These are phyloP conservation scores for Platynereis dumerilii DNA, from an alignment of 2,888 invertebrate species.

Conservation along the genomic window DNA sequence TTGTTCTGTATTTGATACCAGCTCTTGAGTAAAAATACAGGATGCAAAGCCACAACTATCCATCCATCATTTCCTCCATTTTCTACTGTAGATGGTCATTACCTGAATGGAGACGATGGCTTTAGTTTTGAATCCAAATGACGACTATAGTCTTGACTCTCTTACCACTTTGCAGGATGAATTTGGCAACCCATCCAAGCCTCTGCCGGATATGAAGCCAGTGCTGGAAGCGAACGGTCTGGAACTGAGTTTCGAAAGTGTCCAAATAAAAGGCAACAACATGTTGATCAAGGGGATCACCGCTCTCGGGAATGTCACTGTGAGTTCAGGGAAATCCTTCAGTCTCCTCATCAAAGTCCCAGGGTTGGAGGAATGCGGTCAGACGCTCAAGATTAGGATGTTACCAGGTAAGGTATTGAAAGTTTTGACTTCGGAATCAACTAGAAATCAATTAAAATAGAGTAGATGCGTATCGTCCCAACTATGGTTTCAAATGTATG, in stretches of 20 bases:
- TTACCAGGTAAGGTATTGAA: slow-evolving; percentile 49
- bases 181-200: slow-evolving; percentile 56
- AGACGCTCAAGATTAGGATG: slow-evolving; percentile 57
- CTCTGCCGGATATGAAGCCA: slow-evolving; percentile 48
- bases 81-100: too few species aligned
- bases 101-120: too few species aligned
- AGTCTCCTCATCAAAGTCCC: slow-evolving; percentile 50
- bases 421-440: too few species aligned
- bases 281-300: slow-evolving; percentile 54
- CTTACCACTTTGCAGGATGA: slow-evolving; percentile 43
- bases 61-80: too few species aligned
- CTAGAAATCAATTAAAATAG: too few species aligned
- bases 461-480: too few species aligned
- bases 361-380: slow-evolving; percentile 49
- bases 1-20: too few species aligned
- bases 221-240: slow-evolving; percentile 57
- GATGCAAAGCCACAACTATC: too few species aligned
- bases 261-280: slow-evolving; percentile 47
- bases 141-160: too few species aligned
- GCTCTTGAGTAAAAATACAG: too few species aligned
- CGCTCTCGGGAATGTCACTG: slow-evolving; percentile 50
- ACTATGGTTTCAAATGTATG: too few species aligned
- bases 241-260: slow-evolving; percentile 47
- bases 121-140: too few species aligned
- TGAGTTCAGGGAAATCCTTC: slow-evolving; percentile 55